Conservation (phyloP, 2,113 vertebrate genomes). For the Syngnathus scovelli region DNA sequence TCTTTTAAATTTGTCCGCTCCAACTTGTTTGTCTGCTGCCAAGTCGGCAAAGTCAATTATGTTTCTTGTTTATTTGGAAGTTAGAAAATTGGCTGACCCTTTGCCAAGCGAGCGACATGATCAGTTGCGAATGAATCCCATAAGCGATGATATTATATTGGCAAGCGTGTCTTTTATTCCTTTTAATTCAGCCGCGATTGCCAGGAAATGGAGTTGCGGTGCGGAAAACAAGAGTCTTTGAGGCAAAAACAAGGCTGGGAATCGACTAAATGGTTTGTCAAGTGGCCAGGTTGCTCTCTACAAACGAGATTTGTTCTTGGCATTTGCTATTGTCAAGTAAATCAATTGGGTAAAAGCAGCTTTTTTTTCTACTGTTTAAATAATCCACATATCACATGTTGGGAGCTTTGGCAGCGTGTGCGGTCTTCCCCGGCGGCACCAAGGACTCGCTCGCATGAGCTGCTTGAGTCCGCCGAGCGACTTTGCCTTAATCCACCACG, state of each 20-base stretch:
- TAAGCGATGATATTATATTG: constrained; percentile 50
- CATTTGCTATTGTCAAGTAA: constrained; percentile 23
- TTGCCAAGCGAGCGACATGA: constrained; percentile 49
- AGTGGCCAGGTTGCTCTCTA: constrained; percentile 23
- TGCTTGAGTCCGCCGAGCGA: constrained; percentile 24
- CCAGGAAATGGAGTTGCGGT: constrained; percentile 43
- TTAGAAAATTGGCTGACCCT: constrained; percentile 39
- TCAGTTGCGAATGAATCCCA: constrained; percentile 58
- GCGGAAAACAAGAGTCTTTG: constrained; percentile 34
- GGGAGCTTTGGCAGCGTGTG: neutral
- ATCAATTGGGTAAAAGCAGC: constrained; percentile 16
- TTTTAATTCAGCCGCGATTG: constrained; percentile 30
- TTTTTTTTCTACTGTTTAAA: constrained; percentile 12
- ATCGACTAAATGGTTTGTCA: constrained; percentile 46
- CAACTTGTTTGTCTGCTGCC: constrained; percentile 33
- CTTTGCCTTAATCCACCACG: constrained; percentile 29
- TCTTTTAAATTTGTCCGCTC: constrained; percentile 21
- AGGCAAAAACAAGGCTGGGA: constrained; percentile 35
- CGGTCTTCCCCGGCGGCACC: neutral
- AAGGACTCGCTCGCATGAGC: too few relatives aligned
- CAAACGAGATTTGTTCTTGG: constrained; percentile 28
- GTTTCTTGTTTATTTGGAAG: constrained; percentile 52
- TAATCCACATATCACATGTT: constrained; percentile 16
- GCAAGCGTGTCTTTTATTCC: constrained; percentile 15
- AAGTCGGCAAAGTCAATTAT: constrained; percentile 57